Evolutionary conservation across 2,888 invertebrate species (phyloP), one percentile per base, ranked within the genome.

Genomic region (Apotomis betuletana): DNA sequence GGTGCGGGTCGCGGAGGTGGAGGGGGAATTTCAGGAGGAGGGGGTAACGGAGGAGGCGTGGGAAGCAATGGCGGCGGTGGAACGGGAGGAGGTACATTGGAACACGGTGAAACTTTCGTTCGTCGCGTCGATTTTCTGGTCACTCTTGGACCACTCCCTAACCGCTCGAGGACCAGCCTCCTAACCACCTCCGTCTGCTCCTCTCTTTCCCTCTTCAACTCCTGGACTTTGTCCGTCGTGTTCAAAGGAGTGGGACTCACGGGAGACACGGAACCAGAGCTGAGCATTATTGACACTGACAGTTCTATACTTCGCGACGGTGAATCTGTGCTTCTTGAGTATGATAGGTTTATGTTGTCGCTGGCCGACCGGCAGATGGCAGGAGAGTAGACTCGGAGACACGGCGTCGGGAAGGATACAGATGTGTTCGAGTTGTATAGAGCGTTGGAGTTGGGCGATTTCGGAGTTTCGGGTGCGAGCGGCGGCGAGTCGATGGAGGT

Each of bases 161-260:
- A 91, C 86, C 96, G 96, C 82, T 96, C 97, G 94, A 97, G 95
- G 67, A 98, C 96, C 88, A 98, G 92, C 84, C 97, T 96, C 80
- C 97, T 95, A 61, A 98, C 96, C 41, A 97, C 93, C 84, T 96
- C 96, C 76, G 97, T 97, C 87, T 97, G 97, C 82, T 97, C 96
- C 54, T 96, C 96, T 69, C 97, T 94, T 84, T 97, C 97, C 82
- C 96, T 95, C 75, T 96, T 96, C 51, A 97, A 94, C 89, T 96
- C 96, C 84, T 97, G 96, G 69, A 96, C 93, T 83, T 96, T 96
- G 71, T 95, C 93, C 1, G 94, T 94, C 3, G 95, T 94, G 55
- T 87, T 87, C 12, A 76, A 70, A 64, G 95, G 92, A 70, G 92
- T 87, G 0, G 94, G 86, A 84, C 81, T 93, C 82, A 80, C 80